Evolutionary conservation across 2,888 invertebrate genomes (phyloP).

Genomic region (Mythimna impura): DNA sequence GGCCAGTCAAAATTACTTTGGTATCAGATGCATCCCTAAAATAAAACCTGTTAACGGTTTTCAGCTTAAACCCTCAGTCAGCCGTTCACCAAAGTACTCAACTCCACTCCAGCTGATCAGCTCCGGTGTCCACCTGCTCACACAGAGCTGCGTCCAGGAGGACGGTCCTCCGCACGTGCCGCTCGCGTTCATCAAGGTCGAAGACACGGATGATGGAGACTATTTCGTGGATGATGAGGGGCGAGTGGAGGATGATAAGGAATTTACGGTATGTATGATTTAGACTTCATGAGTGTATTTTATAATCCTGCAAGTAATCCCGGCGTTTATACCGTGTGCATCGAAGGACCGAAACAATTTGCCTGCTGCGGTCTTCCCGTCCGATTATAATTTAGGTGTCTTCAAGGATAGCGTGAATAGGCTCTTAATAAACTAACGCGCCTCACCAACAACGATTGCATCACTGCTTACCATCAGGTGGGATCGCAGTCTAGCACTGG

Average conservation of each 20-base stretch:
- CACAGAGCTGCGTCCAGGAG: not conserved
- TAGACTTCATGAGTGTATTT: not conserved
- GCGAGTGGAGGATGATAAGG: slow-evolving; percentile 26
- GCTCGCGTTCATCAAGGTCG: slow-evolving; percentile 71
- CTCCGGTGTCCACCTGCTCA: not conserved
- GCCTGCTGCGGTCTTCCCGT: too few relatives aligned
- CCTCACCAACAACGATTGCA: too few relatives aligned
- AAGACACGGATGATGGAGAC: slow-evolving; percentile 51
- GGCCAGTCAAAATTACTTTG: too few relatives aligned
- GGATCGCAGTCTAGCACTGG: too few relatives aligned
- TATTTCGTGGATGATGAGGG: slow-evolving; percentile 45
- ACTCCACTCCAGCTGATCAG: not conserved
- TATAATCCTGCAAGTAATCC: too few relatives aligned
- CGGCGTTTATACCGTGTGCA: too few relatives aligned
- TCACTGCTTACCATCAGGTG: too few relatives aligned
- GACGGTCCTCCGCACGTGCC: slow-evolving; percentile 22
- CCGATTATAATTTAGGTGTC: too few relatives aligned
- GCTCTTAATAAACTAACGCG: too few relatives aligned
- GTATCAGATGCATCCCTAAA: too few relatives aligned
- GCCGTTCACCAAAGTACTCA: not conserved
- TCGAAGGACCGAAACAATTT: too few relatives aligned
- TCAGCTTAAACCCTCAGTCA: not conserved
- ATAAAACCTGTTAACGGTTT: not conserved
- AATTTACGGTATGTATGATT: slow-evolving; percentile 59
- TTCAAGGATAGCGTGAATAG: too few relatives aligned